Base-by-base conservation (phyloP, 2,113 vertebrate genomes). In the Leptodactylus fuscus region DNA sequence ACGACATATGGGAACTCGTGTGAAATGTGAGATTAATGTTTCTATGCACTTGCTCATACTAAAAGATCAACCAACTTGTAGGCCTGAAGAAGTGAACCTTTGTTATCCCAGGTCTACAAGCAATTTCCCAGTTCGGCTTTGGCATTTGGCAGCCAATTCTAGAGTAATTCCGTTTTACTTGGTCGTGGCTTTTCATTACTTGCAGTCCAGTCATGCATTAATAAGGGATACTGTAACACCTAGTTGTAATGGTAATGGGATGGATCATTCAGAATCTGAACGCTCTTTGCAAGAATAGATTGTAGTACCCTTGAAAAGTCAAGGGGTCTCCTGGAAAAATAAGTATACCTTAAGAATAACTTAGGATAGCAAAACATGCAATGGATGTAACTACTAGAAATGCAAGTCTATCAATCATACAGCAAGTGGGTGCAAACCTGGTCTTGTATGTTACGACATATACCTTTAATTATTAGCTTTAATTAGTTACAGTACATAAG, bases 401-500 rank as follows among this genome's bases (percentile, higher is more conserved):
- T 38, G 65, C 7, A 38, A 9, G 10, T 22, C 65, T 34, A 69
- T 69, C 65, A 69, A 34, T 69, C 34, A 38, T 69, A 69, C 7
- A 36, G 18, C 34, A 22, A 18, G 34, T 69, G 34, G 65, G 34
- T 69, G 34, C 22, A 18, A 69, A 16, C 10, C 18, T 69, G 18
- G 34, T 38, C 16, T 38, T 38, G 32, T 38, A 38, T 16, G 27
- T 34, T 67, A 36, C 16, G 16, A 34, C 32, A 67, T 36, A 67
- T 69, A 69, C 34, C 32, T 69, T 38, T 69, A 69, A 69, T 69
- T 69, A 69, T 38, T 69, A 69, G 32, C 34, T 69, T 36, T 69
- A 38, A 69, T 38, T 69, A 69, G 65, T 69, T 69, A 69, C 34
- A 69, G 34, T 69, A 69, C 65, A 69, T 69, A 69, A 69, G 65